phyloP scores from a whole-genome alignment of 2,797 vertebrate species.

The Fistularia commersonii region DNA sequence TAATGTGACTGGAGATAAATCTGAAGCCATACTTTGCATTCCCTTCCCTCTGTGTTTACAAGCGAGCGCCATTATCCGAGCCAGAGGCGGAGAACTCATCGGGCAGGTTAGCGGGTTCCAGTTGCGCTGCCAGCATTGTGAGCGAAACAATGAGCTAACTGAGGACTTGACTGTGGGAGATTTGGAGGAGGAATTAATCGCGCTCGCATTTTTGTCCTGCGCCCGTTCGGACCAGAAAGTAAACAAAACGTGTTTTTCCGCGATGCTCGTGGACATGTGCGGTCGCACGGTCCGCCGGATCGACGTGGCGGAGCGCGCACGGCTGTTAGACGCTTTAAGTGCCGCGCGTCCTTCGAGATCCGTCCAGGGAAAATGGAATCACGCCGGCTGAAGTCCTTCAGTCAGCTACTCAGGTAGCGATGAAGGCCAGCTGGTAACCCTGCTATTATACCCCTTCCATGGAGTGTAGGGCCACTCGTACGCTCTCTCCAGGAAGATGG shows the following conservation, averaged over 20 bases:
- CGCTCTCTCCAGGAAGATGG: conserved; percentile 38
- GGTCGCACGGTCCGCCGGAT: conserved; percentile 9
- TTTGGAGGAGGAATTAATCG: conserved; percentile 45
- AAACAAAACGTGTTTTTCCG: conserved; percentile 34
- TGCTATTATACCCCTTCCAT: conserved; percentile 32
- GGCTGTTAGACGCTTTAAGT: conserved; percentile 42
- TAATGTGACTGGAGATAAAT: conserved; percentile 27
- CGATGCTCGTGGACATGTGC: conserved; percentile 12
- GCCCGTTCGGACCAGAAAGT: conserved; percentile 38
- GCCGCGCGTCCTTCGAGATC: conserved; percentile 43
- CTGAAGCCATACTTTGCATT: conserved; percentile 3
- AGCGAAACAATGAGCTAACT: conserved; percentile 56
- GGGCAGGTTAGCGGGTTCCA: conserved; percentile 29
- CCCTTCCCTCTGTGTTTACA: conserved; percentile 4
- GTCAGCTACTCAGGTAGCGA: conserved; percentile 37
- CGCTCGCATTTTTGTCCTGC: conserved; percentile 51
- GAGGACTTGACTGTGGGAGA: conserved; percentile 49
- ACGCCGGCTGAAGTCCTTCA: conserved; percentile 36
- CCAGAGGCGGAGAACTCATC: conserved; percentile 31
- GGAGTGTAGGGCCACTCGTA: conserved; percentile 31
- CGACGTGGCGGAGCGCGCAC: conserved; percentile 23
- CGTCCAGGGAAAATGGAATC: conserved; percentile 45
- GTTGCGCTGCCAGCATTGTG: conserved; percentile 54
- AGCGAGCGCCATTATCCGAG: conserved; percentile 28
- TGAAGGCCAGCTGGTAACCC: conserved; percentile 33